Base-by-base conservation (phyloP, 2,888 invertebrate species). In the Pachymerium ferrugineum region DNA sequence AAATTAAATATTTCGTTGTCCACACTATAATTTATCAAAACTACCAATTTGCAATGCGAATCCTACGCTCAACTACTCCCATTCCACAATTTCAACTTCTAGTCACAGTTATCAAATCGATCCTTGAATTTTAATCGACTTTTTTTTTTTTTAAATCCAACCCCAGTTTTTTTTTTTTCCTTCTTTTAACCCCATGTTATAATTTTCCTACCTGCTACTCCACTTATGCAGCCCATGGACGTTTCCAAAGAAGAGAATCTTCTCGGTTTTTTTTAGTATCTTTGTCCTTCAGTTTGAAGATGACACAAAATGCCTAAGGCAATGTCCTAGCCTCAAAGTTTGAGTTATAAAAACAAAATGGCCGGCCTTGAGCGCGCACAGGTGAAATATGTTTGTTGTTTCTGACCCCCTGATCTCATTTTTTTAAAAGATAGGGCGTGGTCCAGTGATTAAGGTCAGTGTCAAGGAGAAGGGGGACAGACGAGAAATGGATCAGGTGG, bases 241-340 rank as follows among this genome's bases (percentile, higher is more conserved):
- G 62, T 62, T 62, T 62, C 22, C 62, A 14, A 62, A 62, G 25
- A 62, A 62, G 62, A 62, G 38, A 54, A 54, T 54, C 47, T 54
- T 22, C 47, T 54, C 47, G 19, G 47, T 19, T 19, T 54, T 54
- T 54, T 54, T 16, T 22, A 19, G 28, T 25, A 28, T 62, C 28
- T 62, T 62, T 62, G 62, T 22, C 62, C 62, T 62, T 62, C 62
- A 62, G 62, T 62, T 62, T 62, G 62, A 62, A 62, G 62, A 62
- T 62, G 62, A 62, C 62, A 62, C 62, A 62, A 10, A 14, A 12
- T 28, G 62, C 62, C 62, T 3, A 22, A 25, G 62, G 62, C 62
- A n/a, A 62, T 62, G 62, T 62, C 62, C 62, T 62, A 62, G 28
- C 62, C 62, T 62, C 28, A 12, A 62, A 25, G 62, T 62, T 25